phyloP scores from a whole-genome alignment of 2,888 invertebrate species.

The Sphinx pinastri region DNA sequence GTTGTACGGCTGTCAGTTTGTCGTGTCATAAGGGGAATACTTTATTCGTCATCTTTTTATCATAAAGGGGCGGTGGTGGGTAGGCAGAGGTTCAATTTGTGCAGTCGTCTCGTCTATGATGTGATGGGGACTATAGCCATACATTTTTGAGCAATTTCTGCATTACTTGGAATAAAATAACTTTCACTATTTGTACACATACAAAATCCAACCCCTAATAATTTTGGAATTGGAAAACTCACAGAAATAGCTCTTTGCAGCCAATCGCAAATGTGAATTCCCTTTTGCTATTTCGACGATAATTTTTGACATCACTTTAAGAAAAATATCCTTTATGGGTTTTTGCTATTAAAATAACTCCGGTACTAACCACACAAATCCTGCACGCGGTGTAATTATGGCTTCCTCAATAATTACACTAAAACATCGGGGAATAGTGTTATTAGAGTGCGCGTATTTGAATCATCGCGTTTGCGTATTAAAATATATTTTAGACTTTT shows the following conservation, averaged over 20 bases:
- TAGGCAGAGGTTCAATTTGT: no score
- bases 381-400: constrained; percentile 4
- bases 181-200: no score
- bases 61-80: neutral
- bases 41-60: constrained; percentile 15
- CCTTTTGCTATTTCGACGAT: no score
- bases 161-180: no score
- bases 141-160: no score
- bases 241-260: no score
- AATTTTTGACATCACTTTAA: no score
- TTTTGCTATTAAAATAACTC: neutral
- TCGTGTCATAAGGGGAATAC: constrained; percentile 17
- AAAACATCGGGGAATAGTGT: constrained; percentile 21
- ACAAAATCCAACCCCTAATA: no score
- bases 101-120: no score
- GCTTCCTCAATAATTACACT: constrained; percentile 17
- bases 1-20: constrained; percentile 4
- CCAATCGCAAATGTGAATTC: no score
- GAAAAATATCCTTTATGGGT: neutral
- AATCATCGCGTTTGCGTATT: constrained; percentile 21
- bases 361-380: neutral
- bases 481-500: constrained; percentile 4
- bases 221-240: no score
- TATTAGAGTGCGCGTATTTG: constrained; percentile 17
- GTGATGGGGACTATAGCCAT: no score